Evolutionary conservation across 2,797 vertebrate species (phyloP).

Genomic region (Acanthiza pusilla): DNA sequence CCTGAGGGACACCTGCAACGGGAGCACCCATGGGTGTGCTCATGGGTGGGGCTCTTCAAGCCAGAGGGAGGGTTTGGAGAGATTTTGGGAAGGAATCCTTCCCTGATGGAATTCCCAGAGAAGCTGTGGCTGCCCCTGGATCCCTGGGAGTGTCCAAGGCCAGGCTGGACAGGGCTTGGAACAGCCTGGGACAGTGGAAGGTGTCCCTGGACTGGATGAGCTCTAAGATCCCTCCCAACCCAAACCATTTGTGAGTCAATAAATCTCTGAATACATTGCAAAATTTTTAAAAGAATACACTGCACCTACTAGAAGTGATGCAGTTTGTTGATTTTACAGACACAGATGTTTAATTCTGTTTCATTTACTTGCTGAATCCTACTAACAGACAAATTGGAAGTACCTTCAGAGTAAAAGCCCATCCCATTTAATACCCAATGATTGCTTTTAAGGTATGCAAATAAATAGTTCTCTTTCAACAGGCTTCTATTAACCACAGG

Average conservation of each 20-base stretch:
- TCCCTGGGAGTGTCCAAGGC: not conserved
- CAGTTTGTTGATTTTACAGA: not conserved
- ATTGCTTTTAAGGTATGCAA: not conserved
- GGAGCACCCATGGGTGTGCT: fast-evolving
- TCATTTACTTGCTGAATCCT: not conserved
- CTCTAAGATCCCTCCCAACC: not conserved
- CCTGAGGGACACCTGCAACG: not conserved
- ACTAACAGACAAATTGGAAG: not conserved
- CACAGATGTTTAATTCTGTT: not conserved
- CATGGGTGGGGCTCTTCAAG: not conserved
- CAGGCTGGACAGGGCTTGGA: fast-evolving
- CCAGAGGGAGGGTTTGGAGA: not conserved
- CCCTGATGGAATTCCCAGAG: not conserved
- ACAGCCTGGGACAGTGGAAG: fast-evolving
- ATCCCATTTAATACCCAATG: not conserved
- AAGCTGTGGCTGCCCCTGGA: not conserved
- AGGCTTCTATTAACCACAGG: not conserved
- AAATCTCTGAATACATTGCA: not conserved
- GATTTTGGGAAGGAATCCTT: fast-evolving
- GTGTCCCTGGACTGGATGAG: not conserved
- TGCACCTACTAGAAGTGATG: not conserved
- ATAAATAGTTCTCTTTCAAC: not conserved
- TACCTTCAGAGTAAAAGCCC: not conserved
- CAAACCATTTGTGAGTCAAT: not conserved
- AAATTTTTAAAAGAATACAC: not conserved